Evolutionary conservation across 2,888 invertebrate species (phyloP), one percentile per base, ranked within the genome.

Genomic region (Harpalus rufipes): DNA sequence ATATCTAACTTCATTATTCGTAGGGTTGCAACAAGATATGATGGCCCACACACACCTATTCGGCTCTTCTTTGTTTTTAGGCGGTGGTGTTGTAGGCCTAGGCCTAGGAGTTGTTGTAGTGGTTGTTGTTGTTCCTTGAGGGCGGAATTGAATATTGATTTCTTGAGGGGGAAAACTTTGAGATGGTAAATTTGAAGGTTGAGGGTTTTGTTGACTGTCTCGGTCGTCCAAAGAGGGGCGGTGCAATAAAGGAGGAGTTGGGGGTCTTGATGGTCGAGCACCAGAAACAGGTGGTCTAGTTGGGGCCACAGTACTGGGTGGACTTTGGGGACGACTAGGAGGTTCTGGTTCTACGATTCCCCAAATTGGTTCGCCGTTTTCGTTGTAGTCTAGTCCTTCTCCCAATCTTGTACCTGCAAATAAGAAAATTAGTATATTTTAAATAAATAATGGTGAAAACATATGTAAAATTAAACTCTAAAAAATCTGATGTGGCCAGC

Each of bases 1-100:
- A 86, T 92, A 92, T 1, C 92, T 90, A 78, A 93, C 90, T 12
- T 91, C 90, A 85, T 90, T 91, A n/a, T 90, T 90, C 32, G 90
- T 89, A 0, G 91, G 90, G 0, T 93, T 91, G 88, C 96, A 96
- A 88, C 96, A 97, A 1, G 94, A 93, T 6, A 96, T 91, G 78
- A 96, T 95, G 0, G 96, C 96, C 93, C 95, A 94, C 0, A 95
- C 94, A 88, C 96, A 96, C 0, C 93, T 92, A 7, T 94, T 92
- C 0, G 94, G 91, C 25, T 91, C 91, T 58, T 83, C 41, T 21
- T 21, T 18, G 7, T 32, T 14, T n/a, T 7, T n/a, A 51, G 76
- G 56, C 5, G 25, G 51, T 3, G 12, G 44, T 56, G 51, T 18
- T 51, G 56, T 16, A 7, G 79, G n/a, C 1, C 58, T 21, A n/a